Conservation (phyloP, 2,797 vertebrate genomes). For the Bufotes viridis region DNA sequence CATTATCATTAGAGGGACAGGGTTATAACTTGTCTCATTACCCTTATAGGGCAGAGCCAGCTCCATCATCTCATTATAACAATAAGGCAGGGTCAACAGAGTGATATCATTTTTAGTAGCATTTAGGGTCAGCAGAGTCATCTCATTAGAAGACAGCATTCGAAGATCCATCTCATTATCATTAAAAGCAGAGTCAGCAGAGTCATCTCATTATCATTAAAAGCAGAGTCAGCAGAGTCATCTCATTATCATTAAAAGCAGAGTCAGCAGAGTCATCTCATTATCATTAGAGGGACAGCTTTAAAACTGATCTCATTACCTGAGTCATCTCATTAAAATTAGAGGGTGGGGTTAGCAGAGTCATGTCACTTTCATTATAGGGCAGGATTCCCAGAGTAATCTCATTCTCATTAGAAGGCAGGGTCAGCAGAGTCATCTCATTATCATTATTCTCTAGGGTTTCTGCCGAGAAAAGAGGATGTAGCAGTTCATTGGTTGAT, state of each 20-base stretch:
- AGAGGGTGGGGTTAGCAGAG: not conserved
- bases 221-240: not conserved
- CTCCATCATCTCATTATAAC: too few relatives aligned
- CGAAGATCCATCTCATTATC: not conserved
- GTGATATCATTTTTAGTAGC: too few relatives aligned
- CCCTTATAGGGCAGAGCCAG: too few relatives aligned
- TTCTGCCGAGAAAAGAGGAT: too few relatives aligned
- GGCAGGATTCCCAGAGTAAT: not conserved
- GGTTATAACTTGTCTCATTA: too few relatives aligned
- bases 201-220: not conserved
- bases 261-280: not conserved
- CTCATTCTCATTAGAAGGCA: not conserved
- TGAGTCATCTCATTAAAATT: not conserved
- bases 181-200: not conserved
- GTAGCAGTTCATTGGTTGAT: too few relatives aligned
- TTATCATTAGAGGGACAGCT: not conserved
- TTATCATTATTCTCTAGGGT: not conserved
- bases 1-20: too few relatives aligned
- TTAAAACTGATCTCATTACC: not conserved
- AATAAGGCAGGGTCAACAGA: too few relatives aligned
- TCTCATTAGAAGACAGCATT: too few relatives aligned
- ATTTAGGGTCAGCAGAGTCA: too few relatives aligned
- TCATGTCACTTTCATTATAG: not conserved
- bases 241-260: not conserved
- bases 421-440: not conserved